phyloP scores from a whole-genome alignment of 2,113 vertebrate species.

The Rostratula benghalensis region DNA sequence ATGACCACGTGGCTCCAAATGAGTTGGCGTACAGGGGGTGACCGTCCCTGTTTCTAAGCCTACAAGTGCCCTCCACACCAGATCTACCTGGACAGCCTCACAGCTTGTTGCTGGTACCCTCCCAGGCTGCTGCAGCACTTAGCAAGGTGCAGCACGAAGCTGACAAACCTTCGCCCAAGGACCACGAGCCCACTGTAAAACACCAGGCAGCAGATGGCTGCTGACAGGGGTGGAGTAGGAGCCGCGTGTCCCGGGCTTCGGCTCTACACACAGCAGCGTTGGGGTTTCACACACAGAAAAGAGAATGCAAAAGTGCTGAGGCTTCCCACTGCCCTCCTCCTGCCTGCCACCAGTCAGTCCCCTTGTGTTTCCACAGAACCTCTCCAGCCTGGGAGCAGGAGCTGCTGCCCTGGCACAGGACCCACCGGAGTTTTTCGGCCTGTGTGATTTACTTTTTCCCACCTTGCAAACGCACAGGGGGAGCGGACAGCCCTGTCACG shows the following conservation, averaged over 20 bases:
- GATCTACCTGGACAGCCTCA: not conserved
- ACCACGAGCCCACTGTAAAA: not conserved
- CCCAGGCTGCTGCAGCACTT: rapidly evolving
- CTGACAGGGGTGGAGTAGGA: not conserved
- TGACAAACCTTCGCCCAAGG: not conserved
- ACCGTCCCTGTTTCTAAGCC: not conserved
- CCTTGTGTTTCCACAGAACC: rapidly evolving
- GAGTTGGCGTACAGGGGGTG: not conserved
- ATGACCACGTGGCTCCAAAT: not conserved
- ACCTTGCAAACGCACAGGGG: not conserved
- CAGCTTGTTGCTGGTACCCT: rapidly evolving
- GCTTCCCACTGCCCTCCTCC: rapidly evolving
- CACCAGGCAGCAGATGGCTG: not conserved
- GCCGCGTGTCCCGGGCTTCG: rapidly evolving
- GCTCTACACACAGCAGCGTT: not conserved
- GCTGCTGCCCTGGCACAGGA: not conserved
- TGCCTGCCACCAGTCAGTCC: not conserved
- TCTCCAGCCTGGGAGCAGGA: not conserved
- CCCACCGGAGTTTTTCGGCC: not conserved
- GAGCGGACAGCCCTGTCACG: rapidly evolving
- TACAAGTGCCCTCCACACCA: rapidly evolving
- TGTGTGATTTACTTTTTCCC: not conserved
- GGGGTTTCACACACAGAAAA: not conserved
- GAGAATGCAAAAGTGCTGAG: not conserved
- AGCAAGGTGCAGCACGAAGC: not conserved